Conservation (phyloP, 2,888 invertebrate genomes). For the Mechanitis messenoides region DNA sequence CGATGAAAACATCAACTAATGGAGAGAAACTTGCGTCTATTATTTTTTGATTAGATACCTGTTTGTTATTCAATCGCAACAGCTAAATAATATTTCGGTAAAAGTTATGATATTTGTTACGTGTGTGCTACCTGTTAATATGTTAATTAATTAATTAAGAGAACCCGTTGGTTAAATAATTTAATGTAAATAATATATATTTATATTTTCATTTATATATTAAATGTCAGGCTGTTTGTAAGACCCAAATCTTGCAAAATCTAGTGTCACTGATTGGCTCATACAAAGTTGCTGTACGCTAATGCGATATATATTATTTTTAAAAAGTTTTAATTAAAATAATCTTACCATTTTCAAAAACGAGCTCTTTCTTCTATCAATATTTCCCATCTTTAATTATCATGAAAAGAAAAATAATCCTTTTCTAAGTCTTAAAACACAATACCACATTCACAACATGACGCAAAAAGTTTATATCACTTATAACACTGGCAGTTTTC, state of each 20-base stretch:
- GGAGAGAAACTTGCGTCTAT: conserved; percentile 50
- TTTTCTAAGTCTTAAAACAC: conserved; percentile 48
- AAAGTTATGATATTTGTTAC: conserved; percentile 26
- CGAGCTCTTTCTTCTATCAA: conserved; percentile 54
- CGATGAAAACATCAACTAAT: conserved; percentile 29
- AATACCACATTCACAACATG: conserved; percentile 64
- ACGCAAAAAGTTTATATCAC: conserved; percentile 29
- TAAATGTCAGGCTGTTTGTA: background rate
- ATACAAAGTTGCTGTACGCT: background rate
- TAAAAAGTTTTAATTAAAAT: conserved; percentile 19
- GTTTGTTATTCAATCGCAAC: conserved; percentile 55
- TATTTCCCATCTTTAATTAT: conserved; percentile 55
- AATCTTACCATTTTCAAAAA: conserved; percentile 64
- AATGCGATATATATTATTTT: conserved; percentile 10
- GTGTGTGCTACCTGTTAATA: conserved; percentile 10
- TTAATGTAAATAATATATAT: background rate
- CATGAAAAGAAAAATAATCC: conserved; percentile 38
- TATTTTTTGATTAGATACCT: conserved; percentile 48
- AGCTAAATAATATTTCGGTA: conserved; percentile 29
- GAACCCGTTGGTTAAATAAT: conserved; percentile 2
- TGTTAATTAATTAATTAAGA: conserved; percentile 1
- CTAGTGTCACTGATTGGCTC: conserved; percentile 6
- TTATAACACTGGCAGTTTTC: background rate
- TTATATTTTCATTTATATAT: background rate
- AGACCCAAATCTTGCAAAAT: background rate